Base-by-base conservation (phyloP, 2,797 vertebrate species). In the Ammospiza maritima region DNA sequence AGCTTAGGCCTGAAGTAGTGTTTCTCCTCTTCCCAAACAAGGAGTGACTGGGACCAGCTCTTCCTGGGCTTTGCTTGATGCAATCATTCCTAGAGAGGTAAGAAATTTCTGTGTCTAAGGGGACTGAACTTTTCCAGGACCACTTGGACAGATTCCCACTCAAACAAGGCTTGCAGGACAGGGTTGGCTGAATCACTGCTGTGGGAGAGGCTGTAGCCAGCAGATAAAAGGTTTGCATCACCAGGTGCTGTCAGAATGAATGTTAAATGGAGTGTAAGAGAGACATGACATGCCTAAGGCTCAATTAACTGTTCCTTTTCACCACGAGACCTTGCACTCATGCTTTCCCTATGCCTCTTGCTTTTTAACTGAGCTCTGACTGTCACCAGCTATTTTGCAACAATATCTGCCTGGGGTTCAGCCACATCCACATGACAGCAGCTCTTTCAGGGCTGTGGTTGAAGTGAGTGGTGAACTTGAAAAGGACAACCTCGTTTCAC, bases 161-260 rank as follows among this genome's bases (percentile, higher is more conserved):
- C 61, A 60, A 76, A 57, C 34, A 66, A 87, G 71, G 22, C 56
- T 42, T 22, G 22, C 48, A 73, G 40, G 36, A 88, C 71, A 82
- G 45, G 38, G 45, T 21, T 0, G 1, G 7, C 74, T 90, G 78
- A 89, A 61, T 91, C 77, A 57, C 0, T 0, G 30, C 64, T 67
- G 53, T 1, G 6, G 53, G 38, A 95, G 93, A 89, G 70, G 34
- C 42, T 91, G 76, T 47, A 71, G 56, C 32, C 53, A 64, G 76
- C 62, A 91, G 82, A 90, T 88, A 42, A 89, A 86, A 73, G n/a
- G 29, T 71, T 65, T 95, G 61, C 40, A 72, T 58, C 67, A 61
- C 45, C 45, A 65, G 88, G 42, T 79, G 84, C 60, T 93, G 92
- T 87, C 83, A 87, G 69, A 58, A 90, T 3, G 40, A 87, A 44